A percentile compares a stretch with the other conserved stretches of the same genome.
These are phyloP conservation scores for Labeo calbasu DNA, from an alignment of 2,797 vertebrate species.

Conservation along the genomic window DNA sequence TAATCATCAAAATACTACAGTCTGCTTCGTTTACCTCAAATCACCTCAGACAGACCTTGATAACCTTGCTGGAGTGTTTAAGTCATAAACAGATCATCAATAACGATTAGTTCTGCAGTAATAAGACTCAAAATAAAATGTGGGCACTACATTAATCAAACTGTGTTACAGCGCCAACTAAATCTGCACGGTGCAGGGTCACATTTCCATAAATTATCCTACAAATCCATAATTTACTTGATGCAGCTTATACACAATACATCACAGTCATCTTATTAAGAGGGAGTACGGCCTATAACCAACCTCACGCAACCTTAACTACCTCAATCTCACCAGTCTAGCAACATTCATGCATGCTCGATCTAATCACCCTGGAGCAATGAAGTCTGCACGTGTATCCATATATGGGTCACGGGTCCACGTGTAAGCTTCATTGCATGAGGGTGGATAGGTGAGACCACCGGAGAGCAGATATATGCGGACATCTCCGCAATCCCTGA, in stretches of 20 bases:
- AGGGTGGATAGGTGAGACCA: slow-evolving; percentile 49
- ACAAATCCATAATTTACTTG: background rate
- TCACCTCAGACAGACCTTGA: background rate
- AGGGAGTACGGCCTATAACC: background rate
- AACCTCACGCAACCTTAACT: background rate
- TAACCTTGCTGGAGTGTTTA: background rate
- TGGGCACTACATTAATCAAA: slow-evolving; percentile 4
- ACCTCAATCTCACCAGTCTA: background rate
- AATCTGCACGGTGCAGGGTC: background rate
- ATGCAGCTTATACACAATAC: background rate
- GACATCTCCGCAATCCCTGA: slow-evolving; percentile 67
- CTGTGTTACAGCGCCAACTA: background rate
- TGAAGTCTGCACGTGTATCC: slow-evolving; percentile 17
- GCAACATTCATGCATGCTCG: background rate
- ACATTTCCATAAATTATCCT: background rate
- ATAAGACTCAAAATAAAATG: slow-evolving; percentile 12
- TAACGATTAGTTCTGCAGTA: background rate
- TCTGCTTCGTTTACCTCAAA: background rate
- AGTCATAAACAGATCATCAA: slow-evolving; percentile 11
- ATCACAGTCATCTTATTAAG: background rate
- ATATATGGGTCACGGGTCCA: slow-evolving; percentile 39
- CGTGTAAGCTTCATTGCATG: background rate
- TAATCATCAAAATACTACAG: background rate
- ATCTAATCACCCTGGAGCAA: background rate
- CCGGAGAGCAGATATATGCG: slow-evolving; percentile 62